phyloP scores from a whole-genome alignment of 2,888 invertebrate genomes.

The Drosophila antonietae region DNA sequence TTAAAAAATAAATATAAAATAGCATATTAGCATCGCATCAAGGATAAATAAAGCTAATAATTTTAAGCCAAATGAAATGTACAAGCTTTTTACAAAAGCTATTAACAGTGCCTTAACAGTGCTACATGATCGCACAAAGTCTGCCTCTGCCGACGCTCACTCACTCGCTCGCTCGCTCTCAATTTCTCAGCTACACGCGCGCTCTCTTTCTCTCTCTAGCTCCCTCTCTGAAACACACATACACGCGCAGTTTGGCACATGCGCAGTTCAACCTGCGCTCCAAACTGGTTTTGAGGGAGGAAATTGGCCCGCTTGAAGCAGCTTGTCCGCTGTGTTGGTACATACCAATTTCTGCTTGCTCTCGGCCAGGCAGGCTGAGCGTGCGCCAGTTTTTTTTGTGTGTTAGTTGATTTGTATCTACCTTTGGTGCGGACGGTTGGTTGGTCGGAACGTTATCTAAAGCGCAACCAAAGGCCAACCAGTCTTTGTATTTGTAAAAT shows the following conservation, averaged over 20 bases:
- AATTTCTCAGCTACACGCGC: constrained; percentile 16
- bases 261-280: constrained; percentile 76
- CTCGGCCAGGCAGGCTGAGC: constrained; percentile 63
- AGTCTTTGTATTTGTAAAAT: constrained; percentile 58
- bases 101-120: constrained; percentile 25
- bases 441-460: constrained; percentile 71
- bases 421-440: constrained; percentile 80
- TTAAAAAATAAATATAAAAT: neutral
- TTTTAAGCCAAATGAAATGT: neutral
- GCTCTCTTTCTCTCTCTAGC: neutral
- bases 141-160: constrained; percentile 25
- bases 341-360: constrained; percentile 60
- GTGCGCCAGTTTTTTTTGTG: constrained; percentile 67
- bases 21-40: neutral
- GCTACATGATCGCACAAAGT: constrained; percentile 34
- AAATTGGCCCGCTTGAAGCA: constrained; percentile 62
- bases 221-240: constrained; percentile 1
- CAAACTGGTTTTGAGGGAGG: constrained; percentile 81
- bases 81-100: constrained; percentile 16
- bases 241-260: constrained; percentile 47
- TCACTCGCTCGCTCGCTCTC: constrained; percentile 19
- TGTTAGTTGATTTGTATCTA: constrained; percentile 79
- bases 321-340: constrained; percentile 51
- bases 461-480: constrained; percentile 65
- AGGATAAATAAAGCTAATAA: neutral